A percentile compares a stretch with the other conserved stretches of the same genome.
phyloP scores from a whole-genome alignment of 2,113 vertebrate species.

The Symphodus melops region DNA sequence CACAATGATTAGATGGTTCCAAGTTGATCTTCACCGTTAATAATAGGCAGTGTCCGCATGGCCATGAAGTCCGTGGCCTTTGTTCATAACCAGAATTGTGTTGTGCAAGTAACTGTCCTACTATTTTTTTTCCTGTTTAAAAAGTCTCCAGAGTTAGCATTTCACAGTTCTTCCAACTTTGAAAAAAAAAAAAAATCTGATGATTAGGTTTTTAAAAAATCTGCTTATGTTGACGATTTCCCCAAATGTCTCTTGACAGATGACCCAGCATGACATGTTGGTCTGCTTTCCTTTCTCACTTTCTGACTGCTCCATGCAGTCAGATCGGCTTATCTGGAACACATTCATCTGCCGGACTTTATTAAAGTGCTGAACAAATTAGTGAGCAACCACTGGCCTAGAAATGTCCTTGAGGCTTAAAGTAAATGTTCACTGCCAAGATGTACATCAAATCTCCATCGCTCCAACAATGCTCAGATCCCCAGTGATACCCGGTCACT shows the following conservation, averaged over 20 bases:
- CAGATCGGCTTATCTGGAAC: conserved; percentile 20
- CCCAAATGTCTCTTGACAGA: conserved; percentile 4
- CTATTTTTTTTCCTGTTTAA: conserved; percentile 4
- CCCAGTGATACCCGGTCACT: conserved; percentile 17
- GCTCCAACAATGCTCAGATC: conserved; percentile 9
- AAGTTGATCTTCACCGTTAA: conserved; percentile 24
- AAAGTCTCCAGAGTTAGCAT: conserved; percentile 6
- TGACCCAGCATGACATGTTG: not conserved
- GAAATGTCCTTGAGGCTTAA: conserved; percentile 47
- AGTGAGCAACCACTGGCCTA: conserved; percentile 27
- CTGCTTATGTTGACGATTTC: not conserved
- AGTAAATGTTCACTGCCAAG: conserved; percentile 35
- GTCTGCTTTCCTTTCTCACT: not conserved
- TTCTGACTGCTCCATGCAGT: not conserved
- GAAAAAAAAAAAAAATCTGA: not conserved
- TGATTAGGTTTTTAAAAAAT: conserved; percentile 13
- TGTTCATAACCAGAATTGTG: conserved; percentile 11
- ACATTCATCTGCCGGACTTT: conserved; percentile 45
- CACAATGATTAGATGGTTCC: conserved; percentile 30
- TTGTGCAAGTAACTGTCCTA: not conserved
- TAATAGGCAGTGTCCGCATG: conserved; percentile 33
- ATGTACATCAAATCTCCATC: conserved; percentile 28
- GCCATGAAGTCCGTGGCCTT: conserved; percentile 13
- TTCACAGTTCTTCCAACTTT: not conserved
- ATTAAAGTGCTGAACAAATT: conserved; percentile 47